These are phyloP conservation scores for Sebastes hubbsi DNA, from an alignment of 2,797 vertebrate species.

Conservation along the genomic window DNA sequence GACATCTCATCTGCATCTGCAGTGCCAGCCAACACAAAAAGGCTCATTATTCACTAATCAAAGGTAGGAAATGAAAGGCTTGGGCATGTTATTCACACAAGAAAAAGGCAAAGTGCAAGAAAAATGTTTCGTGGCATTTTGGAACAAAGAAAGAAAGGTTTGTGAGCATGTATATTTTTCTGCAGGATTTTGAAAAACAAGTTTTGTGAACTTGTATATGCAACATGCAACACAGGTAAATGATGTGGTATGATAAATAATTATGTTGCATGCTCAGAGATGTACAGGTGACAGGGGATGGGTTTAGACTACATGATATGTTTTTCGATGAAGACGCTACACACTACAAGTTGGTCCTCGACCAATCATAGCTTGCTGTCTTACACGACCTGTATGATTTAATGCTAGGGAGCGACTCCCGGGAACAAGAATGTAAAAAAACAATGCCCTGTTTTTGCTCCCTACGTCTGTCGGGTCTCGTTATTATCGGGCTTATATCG, in stretches of 20 bases:
- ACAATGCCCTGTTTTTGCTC: background rate
- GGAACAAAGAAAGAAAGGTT: background rate
- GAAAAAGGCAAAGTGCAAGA: background rate
- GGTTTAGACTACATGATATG: background rate
- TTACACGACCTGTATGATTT: too few species aligned
- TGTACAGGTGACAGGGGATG: background rate
- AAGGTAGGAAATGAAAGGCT: background rate
- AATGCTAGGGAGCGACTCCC: fast-evolving
- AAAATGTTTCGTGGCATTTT: background rate
- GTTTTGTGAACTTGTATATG: too few species aligned
- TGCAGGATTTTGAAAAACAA: background rate
- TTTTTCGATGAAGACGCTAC: background rate
- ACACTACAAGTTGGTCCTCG: background rate
- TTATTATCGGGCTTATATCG: background rate
- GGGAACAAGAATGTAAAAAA: background rate
- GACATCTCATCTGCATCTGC: background rate
- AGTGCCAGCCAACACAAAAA: background rate
- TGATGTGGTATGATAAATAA: background rate
- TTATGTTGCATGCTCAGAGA: background rate
- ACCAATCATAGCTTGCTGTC: background rate
- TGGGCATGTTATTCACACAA: background rate
- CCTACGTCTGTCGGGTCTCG: background rate
- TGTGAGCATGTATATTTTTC: background rate
- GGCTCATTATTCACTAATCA: background rate
- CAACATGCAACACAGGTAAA: background rate